Conservation (phyloP, 2,797 vertebrate genomes). For the Falco novaeseelandiae region DNA sequence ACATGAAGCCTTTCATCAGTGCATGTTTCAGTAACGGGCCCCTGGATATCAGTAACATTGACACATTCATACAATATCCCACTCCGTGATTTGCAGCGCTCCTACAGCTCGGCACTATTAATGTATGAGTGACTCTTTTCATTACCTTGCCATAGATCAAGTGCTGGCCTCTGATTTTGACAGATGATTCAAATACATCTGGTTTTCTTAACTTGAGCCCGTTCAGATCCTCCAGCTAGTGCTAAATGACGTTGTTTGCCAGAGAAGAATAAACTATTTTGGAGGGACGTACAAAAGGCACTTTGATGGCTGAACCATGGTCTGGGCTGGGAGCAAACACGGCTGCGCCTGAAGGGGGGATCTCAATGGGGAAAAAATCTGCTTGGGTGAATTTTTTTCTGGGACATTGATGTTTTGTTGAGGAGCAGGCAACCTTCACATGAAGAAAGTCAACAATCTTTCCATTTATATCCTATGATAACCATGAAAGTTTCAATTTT, state of each 20-base stretch:
- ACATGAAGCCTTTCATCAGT: slow-evolving; percentile 56
- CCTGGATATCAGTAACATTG: slow-evolving; percentile 63
- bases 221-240: slow-evolving; percentile 44
- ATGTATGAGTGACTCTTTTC: slow-evolving; percentile 66
- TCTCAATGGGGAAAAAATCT: slow-evolving; percentile 17
- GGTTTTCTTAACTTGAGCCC: slow-evolving; percentile 44
- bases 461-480: slow-evolving; percentile 43
- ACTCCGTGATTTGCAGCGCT: background rate
- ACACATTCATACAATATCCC: slow-evolving; percentile 61
- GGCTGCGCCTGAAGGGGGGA: background rate
- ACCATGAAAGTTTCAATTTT: slow-evolving; percentile 15
- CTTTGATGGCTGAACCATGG: slow-evolving; percentile 44
- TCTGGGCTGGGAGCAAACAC: fast-evolving
- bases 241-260: slow-evolving; percentile 61
- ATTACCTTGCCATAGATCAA: slow-evolving; percentile 67
- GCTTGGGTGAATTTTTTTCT: slow-evolving; percentile 11
- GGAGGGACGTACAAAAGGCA: slow-evolving; percentile 33
- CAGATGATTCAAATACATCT: slow-evolving; percentile 71
- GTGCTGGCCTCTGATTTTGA: slow-evolving; percentile 53
- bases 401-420: background rate
- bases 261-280: slow-evolving; percentile 69
- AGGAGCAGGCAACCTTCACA: background rate
- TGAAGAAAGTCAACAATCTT: background rate
- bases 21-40: background rate
- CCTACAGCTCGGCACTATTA: background rate